Percentiles rank a stretch among this genome's conserved stretches.
phyloP scores from a whole-genome alignment of 2,113 vertebrate species.

The Geothlypis trichas region DNA sequence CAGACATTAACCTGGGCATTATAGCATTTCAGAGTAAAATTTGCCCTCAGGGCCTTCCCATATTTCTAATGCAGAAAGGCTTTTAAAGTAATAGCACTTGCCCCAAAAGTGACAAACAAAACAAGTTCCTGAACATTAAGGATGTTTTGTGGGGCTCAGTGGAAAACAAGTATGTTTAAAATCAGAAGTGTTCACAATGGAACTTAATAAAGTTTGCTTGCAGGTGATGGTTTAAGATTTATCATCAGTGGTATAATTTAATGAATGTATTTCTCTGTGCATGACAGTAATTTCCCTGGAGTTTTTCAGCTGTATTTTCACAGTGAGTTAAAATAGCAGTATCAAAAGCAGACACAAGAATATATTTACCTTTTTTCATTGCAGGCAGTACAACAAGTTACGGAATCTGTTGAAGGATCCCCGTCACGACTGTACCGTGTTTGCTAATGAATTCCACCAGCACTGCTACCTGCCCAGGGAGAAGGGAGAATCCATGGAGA shows the following conservation, averaged over 20 bases:
- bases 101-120: background rate
- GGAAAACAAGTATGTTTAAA: background rate
- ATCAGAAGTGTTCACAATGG: background rate
- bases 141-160: background rate
- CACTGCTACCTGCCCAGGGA: constrained; percentile 85
- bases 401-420: constrained; percentile 86
- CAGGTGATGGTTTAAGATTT: background rate
- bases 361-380: background rate
- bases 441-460: constrained; percentile 93
- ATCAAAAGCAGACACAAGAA: background rate
- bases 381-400: constrained; percentile 89
- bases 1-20: background rate
- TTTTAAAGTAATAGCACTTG: background rate
- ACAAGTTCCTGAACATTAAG: background rate
- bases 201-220: background rate
- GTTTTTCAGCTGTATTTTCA: background rate
- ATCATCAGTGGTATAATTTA: background rate
- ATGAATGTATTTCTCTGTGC: background rate
- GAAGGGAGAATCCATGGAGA: constrained; percentile 85
- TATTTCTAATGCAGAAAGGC: background rate
- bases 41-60: background rate
- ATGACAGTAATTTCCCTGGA: background rate
- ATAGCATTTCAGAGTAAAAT: background rate
- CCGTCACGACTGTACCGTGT: constrained; percentile 86
- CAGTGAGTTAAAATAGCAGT: background rate